Base-by-base conservation (phyloP, 1,140 invertebrate genomes). In the Dendrolimus punctatus region DNA sequence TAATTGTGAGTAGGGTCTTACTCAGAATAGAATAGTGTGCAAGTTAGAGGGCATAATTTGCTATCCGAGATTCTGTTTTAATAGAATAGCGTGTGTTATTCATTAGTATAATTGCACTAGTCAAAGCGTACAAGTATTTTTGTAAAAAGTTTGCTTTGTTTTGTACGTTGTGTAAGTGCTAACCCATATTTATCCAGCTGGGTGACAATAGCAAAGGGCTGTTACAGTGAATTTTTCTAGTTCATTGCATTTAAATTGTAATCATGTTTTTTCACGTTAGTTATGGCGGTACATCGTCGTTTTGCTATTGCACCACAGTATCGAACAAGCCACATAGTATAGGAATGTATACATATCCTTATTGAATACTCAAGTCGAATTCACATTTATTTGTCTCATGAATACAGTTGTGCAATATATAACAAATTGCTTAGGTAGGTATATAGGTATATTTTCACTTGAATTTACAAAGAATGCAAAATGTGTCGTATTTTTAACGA, bases 401-500 rank as follows among this genome's bases (percentile, higher is more conserved):
- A 83, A 73, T 79, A 73, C 80, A 76, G 77, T 78, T 73, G 82
- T 86, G 80, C 82, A 86, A 86, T 84, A 85, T 73, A 63, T 80
- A 81, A 79, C 73, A 78, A 74, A 79, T 71, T 74, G 80, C 79
- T 86, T 85, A 85, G 76, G 72, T 86, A 85, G 82, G 76, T 82
- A 68, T 76, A 44, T 84, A 84, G 77, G 73, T 82, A 76, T 84
- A 81, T 74, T 80, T 84, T 79, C 71, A 71, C 84, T 86, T 86
- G 76, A 81, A 77, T 82, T 84, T 81, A 83, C 76, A 81, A 80
- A 70, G 66, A 80, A 81, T 82, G 70, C 76, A 75, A 83, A 82
- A 80, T 74, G 78, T 81, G 80, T 85, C 84, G 79, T 85, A 84
- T 84, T 83, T 23, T 86, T 83, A 82, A 75, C 68, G 71, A 83